phyloP scores from a whole-genome alignment of 64 coral and sea anemone species.

The Montipora capricornis region DNA sequence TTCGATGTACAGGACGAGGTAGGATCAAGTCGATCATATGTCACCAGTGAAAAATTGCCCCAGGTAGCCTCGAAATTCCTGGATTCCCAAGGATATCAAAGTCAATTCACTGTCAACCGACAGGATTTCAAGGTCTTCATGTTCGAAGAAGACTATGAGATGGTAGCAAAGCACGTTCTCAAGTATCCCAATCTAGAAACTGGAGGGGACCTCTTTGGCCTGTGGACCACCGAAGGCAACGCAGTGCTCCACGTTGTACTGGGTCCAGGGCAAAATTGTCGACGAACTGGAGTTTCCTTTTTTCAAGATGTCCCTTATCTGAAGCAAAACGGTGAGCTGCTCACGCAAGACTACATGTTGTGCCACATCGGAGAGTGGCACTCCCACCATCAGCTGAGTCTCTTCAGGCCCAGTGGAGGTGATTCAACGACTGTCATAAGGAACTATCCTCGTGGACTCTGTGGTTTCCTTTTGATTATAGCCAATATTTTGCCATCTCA shows the following conservation, averaged over 20 bases:
- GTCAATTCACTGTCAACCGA: not conserved
- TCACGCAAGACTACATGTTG: conserved; percentile 73
- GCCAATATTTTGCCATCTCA: conserved; percentile 43
- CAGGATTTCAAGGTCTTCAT: conserved; percentile 50
- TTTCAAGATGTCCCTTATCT: conserved; percentile 85
- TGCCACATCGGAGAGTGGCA: conserved; percentile 95
- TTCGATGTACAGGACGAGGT: not conserved
- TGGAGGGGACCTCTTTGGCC: conserved; percentile 84
- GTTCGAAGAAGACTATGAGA: conserved; percentile 45
- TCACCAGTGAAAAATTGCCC: not conserved
- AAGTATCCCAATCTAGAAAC: conserved; percentile 75
- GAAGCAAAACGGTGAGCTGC: conserved; percentile 44
- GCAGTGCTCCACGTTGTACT: conserved; percentile 74
- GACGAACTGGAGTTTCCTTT: conserved; percentile 57
- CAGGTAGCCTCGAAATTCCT: not conserved
- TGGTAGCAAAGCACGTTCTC: conserved; percentile 45
- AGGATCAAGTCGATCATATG: not conserved
- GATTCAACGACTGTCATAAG: conserved; percentile 59
- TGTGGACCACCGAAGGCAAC: conserved; percentile 68
- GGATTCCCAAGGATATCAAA: not conserved
- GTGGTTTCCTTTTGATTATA: conserved; percentile 74
- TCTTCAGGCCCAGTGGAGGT: conserved; percentile 64
- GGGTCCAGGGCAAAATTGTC: conserved; percentile 73
- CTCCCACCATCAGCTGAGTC: conserved; percentile 72
- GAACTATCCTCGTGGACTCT: conserved; percentile 68